Evolutionary conservation across 2,888 invertebrate species (phyloP), one percentile per base, ranked within the genome.

Genomic region (Mongoloraphidia duomilia): DNA sequence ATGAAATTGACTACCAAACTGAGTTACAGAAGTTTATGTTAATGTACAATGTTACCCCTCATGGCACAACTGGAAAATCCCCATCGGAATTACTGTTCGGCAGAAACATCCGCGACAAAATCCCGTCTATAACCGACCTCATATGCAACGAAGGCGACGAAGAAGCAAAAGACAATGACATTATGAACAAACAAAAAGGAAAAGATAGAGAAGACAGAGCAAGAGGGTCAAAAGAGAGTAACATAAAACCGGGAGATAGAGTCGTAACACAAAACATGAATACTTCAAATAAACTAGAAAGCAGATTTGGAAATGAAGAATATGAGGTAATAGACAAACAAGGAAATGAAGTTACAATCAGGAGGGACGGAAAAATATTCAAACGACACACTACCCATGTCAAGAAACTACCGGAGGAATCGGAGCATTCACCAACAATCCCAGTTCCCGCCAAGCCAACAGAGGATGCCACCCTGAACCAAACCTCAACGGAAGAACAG

Each of bases 21-120:
- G 52, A 59, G 50, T 44, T 58, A 47, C 36, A 50, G 35, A 47
- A 54, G 53, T 56, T 50, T 38, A 51, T 38, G 10, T 13, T 53
- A 44, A 57, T 56, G 56, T 55, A 56, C 38, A 57, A 57, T 46
- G 48, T 47, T n/a, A 57, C 60, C 39, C 60, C 58, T 3, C 60
- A 59, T 48, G 54, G 59, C 12, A 57, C 55, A 34, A 61, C 61
- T 26, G 54, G 56, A n/a, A 56, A 57, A 51, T 47, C 57, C 8
- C 60, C 60, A 42, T 49, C 58, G 2, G 53, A 60, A 52, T 36
- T 58, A 34, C 39, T 60, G 10, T 57, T 58, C 46, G 44, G 45
- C 1, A 36, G 57, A 44, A 54, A 50, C 4, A 58, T 57, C 36
- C 37, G 57, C 8, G 55, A 58, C 41, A 58, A 58, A 52, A 52